A percentile compares a stretch with the other conserved stretches of the same genome.
Conservation (phyloP, 2,888 invertebrate species). For the Baccha elongata region DNA sequence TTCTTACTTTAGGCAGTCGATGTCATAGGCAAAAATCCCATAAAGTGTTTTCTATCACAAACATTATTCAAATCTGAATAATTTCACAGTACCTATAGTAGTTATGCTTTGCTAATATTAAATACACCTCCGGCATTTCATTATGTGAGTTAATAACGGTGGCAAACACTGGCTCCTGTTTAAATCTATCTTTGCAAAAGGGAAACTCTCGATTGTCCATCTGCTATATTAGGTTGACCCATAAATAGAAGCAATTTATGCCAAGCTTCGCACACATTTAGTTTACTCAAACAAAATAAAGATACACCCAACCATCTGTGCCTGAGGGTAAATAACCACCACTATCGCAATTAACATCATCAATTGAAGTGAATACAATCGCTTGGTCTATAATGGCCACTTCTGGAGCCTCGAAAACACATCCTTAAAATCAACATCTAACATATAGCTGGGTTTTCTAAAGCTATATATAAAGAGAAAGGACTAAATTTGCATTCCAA, state of each 20-base stretch:
- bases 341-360: constrained; percentile 60
- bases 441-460: background rate
- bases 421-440: background rate
- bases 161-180: constrained; percentile 5
- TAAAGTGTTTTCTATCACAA: no score
- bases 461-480: background rate
- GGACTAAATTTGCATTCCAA: constrained; percentile 40
- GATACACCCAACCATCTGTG: constrained; percentile 12
- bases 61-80: no score
- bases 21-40: no score
- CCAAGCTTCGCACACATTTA: constrained; percentile 32
- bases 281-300: background rate
- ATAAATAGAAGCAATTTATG: constrained; percentile 41
- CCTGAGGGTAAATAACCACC: constrained; percentile 40
- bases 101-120: background rate
- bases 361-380: constrained; percentile 54
- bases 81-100: no score
- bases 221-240: constrained; percentile 58
- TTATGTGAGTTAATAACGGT: constrained; percentile 32
- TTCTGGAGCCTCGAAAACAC: constrained; percentile 40
- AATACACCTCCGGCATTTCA: constrained; percentile 13
- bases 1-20: no score
- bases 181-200: constrained; percentile 1
- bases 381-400: constrained; percentile 23
- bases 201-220: constrained; percentile 33